Percentiles rank a stretch among this genome's conserved stretches.
Evolutionary conservation across 92 coral and sea anemone species (phyloP).

Genomic region (Paragorgia papillata): DNA sequence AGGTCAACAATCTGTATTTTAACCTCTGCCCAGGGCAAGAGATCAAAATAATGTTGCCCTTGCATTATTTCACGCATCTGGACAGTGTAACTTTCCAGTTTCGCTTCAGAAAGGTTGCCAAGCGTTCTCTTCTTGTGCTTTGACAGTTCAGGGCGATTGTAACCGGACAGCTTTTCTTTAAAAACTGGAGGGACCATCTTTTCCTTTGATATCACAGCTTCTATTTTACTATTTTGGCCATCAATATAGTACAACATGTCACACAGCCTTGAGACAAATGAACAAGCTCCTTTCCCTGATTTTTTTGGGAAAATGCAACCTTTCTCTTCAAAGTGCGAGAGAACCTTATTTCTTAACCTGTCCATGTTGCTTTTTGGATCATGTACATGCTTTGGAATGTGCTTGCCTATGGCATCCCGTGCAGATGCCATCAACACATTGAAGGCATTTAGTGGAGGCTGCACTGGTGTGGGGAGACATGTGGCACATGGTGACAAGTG

Average conservation of each 20-base stretch:
- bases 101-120: slow-evolving; percentile 35
- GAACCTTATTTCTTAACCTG: slow-evolving; percentile 40
- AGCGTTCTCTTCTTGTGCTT: slow-evolving; percentile 41
- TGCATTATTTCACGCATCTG: slow-evolving; percentile 17
- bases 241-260: slow-evolving; percentile 39
- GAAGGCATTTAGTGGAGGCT: slow-evolving; percentile 40
- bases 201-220: slow-evolving; percentile 9
- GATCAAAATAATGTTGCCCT: neutral
- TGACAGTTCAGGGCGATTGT: slow-evolving; percentile 41
- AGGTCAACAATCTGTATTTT: neutral
- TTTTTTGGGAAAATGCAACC: slow-evolving; percentile 37
- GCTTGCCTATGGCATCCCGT: slow-evolving; percentile 19
- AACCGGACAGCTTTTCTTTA: too few relatives aligned
- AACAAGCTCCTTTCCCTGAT: slow-evolving; percentile 32
- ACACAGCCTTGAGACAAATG: slow-evolving; percentile 33
- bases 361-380: slow-evolving; percentile 44
- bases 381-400: slow-evolving; percentile 6
- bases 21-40: slow-evolving; percentile 17
- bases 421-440: slow-evolving; percentile 50
- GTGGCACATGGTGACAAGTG: slow-evolving; percentile 23
- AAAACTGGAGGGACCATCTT: slow-evolving; percentile 31
- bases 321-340: slow-evolving; percentile 31
- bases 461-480: neutral
- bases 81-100: slow-evolving; percentile 7
- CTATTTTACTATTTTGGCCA: slow-evolving; percentile 44